phyloP scores from a whole-genome alignment of 2,888 invertebrate genomes.

The Parascotia fuliginaria region DNA sequence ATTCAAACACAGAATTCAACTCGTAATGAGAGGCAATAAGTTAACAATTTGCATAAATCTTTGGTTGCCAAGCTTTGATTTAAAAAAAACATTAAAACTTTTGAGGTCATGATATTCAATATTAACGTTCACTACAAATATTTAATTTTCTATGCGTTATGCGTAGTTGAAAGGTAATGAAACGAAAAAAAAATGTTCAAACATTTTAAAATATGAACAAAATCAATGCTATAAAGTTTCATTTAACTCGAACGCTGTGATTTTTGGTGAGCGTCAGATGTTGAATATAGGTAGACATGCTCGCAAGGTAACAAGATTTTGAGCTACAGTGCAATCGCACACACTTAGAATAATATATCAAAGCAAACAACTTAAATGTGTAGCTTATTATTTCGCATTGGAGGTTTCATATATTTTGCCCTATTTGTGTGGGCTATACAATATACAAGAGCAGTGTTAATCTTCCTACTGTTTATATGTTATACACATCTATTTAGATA shows the following conservation, averaged over 20 bases:
- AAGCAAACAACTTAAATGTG: background rate
- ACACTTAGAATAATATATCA: background rate
- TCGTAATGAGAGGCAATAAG: background rate
- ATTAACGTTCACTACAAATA: background rate
- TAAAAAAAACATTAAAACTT: no score
- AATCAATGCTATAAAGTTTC: no score
- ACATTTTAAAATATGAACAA: no score
- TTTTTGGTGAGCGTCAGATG: background rate
- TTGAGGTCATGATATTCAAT: background rate
- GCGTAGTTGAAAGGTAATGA: background rate
- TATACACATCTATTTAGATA: slow-evolving; percentile 40
- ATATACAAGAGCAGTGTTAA: slow-evolving; percentile 43
- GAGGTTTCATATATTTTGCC: background rate
- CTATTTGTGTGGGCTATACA: background rate
- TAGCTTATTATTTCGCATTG: background rate
- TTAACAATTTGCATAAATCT: background rate
- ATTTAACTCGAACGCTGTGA: background rate
- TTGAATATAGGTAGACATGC: background rate
- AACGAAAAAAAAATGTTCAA: background rate
- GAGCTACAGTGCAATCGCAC: background rate
- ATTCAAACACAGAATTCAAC: background rate
- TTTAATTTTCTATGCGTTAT: background rate
- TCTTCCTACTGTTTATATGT: slow-evolving; percentile 43
- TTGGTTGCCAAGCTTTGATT: background rate
- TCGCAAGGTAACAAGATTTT: background rate